Conservation (phyloP, 2,888 invertebrate species). For the Petrolisthes cinctipes region DNA sequence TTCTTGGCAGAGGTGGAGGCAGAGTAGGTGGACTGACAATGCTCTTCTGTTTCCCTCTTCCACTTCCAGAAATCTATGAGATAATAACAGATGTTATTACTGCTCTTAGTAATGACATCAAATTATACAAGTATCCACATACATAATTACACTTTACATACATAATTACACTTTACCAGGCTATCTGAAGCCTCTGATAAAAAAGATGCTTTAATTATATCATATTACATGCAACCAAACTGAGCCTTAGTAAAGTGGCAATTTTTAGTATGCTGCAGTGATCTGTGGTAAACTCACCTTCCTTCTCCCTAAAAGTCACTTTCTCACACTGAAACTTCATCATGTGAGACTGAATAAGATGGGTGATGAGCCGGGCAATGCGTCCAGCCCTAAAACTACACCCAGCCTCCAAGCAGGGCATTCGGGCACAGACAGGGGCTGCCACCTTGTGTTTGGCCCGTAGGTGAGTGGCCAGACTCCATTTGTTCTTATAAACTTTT, state of each 20-base stretch:
- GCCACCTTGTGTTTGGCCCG: slow-evolving; percentile 34
- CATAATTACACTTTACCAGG: neutral
- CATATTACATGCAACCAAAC: neutral
- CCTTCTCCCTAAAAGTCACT: slow-evolving; percentile 42
- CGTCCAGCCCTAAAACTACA: slow-evolving; percentile 39
- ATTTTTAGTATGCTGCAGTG: neutral
- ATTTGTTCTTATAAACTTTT: slow-evolving; percentile 39
- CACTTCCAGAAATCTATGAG: slow-evolving; percentile 49
- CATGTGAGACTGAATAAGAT: slow-evolving; percentile 44
- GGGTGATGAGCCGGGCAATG: slow-evolving; percentile 45
- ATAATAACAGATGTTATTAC: neutral
- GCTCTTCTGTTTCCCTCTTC: slow-evolving; percentile 44
- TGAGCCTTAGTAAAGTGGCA: neutral
- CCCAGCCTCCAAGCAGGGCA: slow-evolving; percentile 43
- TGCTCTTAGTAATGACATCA: neutral
- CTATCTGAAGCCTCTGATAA: neutral
- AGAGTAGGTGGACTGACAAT: slow-evolving; percentile 38
- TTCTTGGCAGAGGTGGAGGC: slow-evolving; percentile 40
- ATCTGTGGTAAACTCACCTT: slow-evolving; percentile 29
- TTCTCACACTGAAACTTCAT: slow-evolving; percentile 54
- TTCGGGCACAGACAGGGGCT: slow-evolving; percentile 1
- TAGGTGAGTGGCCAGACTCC: slow-evolving; percentile 44
- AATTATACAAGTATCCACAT: neutral
- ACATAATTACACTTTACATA: neutral
- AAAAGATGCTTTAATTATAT: neutral